Evolutionary conservation across 92 coral and sea anemone species (phyloP).

Genomic region (Paramuricea clavata): DNA sequence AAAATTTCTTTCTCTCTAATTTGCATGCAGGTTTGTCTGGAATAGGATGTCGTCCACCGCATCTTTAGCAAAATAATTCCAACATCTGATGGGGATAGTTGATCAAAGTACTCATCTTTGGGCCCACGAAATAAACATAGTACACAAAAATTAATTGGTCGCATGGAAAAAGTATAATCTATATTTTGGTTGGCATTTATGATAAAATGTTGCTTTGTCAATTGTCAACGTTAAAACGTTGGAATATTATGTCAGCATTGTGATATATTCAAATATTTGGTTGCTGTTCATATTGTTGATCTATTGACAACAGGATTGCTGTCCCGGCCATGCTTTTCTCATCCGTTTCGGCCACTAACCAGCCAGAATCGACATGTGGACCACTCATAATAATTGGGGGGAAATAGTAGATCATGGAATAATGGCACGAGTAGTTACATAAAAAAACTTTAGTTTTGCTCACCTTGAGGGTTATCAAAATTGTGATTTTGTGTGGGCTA

Average conservation of each 20-base stretch:
- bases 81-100: slow-evolving; percentile 58
- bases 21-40: slow-evolving; percentile 68
- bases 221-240: not conserved
- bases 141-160: slow-evolving; percentile 38
- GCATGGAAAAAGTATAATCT: not conserved
- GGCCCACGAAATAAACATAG: slow-evolving; percentile 46
- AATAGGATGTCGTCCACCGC: slow-evolving; percentile 55
- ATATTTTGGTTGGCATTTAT: not conserved
- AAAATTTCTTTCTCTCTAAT: slow-evolving; percentile 64
- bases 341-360: no score
- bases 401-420: slow-evolving; percentile 14
- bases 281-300: no score
- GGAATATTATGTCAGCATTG: no score
- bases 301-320: no score
- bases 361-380: no score
- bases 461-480: slow-evolving; percentile 58
- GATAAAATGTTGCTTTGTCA: not conserved
- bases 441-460: no score
- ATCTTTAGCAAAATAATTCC: slow-evolving; percentile 53
- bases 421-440: no score
- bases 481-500: slow-evolving; percentile 14
- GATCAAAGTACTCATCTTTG: slow-evolving; percentile 52
- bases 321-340: no score
- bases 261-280: no score
- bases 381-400: not conserved